phyloP scores from a whole-genome alignment of 2,113 vertebrate species.

The Elaphurus davidianus region DNA sequence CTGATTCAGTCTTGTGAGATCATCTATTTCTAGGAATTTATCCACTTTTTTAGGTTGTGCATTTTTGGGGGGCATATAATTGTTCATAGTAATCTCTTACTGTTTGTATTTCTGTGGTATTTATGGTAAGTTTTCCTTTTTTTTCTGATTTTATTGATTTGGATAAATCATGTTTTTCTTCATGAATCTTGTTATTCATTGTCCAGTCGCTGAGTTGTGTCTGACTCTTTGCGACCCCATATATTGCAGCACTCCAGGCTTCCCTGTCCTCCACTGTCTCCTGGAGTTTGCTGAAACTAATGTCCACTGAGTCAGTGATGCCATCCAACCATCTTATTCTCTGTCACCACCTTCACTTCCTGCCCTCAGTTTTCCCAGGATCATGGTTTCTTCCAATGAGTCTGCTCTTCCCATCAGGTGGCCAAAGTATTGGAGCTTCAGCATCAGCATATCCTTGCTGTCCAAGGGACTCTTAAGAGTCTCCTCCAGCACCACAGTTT shows the following conservation, averaged over 20 bases:
- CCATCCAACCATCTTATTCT: not conserved
- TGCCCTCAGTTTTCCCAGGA: not conserved
- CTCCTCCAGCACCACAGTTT: not conserved
- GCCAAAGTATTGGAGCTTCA: not conserved
- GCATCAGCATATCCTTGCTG: not conserved
- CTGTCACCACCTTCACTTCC: not conserved
- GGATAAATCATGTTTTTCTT: not conserved
- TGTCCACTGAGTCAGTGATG: not conserved
- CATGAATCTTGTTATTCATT: not conserved
- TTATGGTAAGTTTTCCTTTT: not conserved
- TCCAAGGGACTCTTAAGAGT: not conserved
- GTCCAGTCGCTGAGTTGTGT: not conserved
- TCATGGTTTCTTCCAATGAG: not conserved
- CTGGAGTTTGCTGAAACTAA: not conserved
- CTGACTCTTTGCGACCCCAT: rapidly evolving
- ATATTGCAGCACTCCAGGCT: not conserved
- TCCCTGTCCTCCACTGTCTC: not conserved
- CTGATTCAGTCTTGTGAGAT: not conserved
- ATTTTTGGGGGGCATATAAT: not conserved
- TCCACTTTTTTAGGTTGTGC: not conserved
- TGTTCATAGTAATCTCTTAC: not conserved
- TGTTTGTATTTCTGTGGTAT: not conserved
- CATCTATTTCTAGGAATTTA: not conserved
- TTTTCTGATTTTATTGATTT: not conserved
- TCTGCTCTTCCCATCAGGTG: not conserved